Evolutionary conservation across 2,888 invertebrate genomes (phyloP).

Genomic region (Campaea margaritaria): DNA sequence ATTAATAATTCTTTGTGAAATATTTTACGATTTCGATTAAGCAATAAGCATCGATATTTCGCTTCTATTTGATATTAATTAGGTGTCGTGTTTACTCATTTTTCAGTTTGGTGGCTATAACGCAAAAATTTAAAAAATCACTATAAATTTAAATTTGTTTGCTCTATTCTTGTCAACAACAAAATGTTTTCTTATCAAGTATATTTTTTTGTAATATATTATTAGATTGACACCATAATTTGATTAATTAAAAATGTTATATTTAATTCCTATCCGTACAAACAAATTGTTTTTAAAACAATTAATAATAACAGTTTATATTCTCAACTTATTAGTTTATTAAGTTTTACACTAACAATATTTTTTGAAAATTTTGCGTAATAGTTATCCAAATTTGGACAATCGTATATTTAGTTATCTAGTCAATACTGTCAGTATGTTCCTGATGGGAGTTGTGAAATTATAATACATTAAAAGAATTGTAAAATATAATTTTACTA

Average conservation of each 20-base stretch:
- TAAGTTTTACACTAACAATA: not conserved
- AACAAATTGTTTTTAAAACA: no score
- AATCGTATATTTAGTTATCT: constrained; percentile 44
- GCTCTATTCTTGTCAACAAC: no score
- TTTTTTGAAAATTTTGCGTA: not conserved
- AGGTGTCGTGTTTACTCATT: constrained; percentile 48
- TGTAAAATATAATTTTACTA: not conserved
- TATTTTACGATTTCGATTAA: constrained; percentile 59
- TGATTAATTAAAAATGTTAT: no score
- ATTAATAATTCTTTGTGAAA: constrained; percentile 37
- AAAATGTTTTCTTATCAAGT: no score
- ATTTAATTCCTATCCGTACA: no score
- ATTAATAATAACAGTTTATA: no score
- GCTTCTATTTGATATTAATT: constrained; percentile 59
- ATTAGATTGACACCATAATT: no score
- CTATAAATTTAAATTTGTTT: no score
- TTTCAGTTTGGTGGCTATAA: constrained; percentile 13
- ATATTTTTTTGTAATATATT: no score
- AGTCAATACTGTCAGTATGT: constrained; percentile 59
- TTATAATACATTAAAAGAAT: constrained; percentile 22
- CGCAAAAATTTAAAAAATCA: no score
- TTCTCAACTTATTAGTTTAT: not conserved
- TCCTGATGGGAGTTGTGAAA: constrained; percentile 63
- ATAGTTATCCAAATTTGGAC: not conserved
- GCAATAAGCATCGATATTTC: constrained; percentile 69